Conservation (phyloP, 2,113 vertebrate species). For the Nothocercus nigrocapillus region DNA sequence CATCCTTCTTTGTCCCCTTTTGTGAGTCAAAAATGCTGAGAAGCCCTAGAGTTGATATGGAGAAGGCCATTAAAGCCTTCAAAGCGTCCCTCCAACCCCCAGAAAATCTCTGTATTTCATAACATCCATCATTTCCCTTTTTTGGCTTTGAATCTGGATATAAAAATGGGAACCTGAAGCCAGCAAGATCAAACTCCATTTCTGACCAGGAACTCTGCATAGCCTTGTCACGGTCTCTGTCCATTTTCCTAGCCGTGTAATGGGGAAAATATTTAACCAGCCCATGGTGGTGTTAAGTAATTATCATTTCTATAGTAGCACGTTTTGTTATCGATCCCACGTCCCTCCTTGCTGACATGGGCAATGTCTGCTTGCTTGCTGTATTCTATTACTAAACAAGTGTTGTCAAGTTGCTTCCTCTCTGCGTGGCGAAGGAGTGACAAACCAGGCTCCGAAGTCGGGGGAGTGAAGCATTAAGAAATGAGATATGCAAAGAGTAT, state of each 20-base stretch:
- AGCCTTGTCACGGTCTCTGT: accelerated
- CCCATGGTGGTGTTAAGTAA: background rate
- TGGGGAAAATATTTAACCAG: slow-evolving; percentile 32
- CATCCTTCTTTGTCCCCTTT: background rate
- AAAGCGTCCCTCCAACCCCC: background rate
- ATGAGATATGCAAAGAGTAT: background rate
- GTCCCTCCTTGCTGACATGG: background rate
- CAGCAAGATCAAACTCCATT: background rate
- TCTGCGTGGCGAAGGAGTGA: background rate
- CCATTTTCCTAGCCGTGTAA: background rate
- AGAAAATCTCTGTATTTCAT: background rate
- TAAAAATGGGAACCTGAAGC: background rate
- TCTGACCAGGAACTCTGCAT: accelerated
- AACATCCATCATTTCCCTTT: background rate
- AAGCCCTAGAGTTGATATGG: background rate
- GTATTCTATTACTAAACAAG: background rate
- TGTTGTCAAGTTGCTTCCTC: background rate
- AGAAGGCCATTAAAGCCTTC: background rate
- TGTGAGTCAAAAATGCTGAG: background rate
- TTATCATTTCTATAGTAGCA: background rate
- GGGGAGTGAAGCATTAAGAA: background rate
- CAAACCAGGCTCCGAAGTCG: background rate
- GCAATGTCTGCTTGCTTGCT: background rate
- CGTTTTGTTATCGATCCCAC: background rate
- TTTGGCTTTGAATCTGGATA: background rate